Evolutionary conservation across 2,888 invertebrate species (phyloP), one percentile per base, ranked within the genome.

Genomic region (Elgonia sp.): DNA sequence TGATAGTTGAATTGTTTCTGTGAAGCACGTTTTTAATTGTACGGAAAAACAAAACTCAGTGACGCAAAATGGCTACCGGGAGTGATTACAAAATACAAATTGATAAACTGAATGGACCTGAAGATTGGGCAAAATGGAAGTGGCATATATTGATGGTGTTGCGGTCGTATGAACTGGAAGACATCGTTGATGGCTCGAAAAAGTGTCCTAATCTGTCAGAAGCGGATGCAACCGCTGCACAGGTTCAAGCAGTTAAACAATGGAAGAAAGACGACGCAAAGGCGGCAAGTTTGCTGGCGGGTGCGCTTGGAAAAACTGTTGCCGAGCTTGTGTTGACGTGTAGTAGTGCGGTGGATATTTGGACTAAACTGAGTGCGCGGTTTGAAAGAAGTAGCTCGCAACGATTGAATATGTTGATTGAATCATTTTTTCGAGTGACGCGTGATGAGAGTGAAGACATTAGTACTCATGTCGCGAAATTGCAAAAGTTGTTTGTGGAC

Each of bases 71-170:
- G 72, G 60, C 20, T 6, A 39, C 42, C 55, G 73, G 40, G 0
- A 81, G 6, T 50, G 86, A 89, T 2, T 69, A 67, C 12, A 86
- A 79, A 86, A 29, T 88, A 46, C 50, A 65, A 67, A 77, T 86
- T 8, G 86, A 83, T 9, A 86, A 89, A 70, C 70, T 89, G 12
- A 70, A 79, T 53, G 88, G 83, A 18, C 83, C 86, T 20, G 81
- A 77, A 14, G 75, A 86, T 29, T 89, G 86, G 86, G 83, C 88
- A 14, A 83, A 88, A 14, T 86, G 86, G 80, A 88, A 88, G 12
- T 84, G 83, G 83, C 86, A 88, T 20, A 79, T 88, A 46, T 73
- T 50, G 2, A 79, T 86, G 75, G 7, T 86, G 39, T 80, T 86
- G 10, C 83, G 86, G n/a, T 62, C 86, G 70, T 73, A 80, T 40